Percentiles rank a stretch among this genome's conserved stretches.
Evolutionary conservation across 2,888 invertebrate genomes (phyloP).

Genomic region (Lordiphosa fenestrarum): DNA sequence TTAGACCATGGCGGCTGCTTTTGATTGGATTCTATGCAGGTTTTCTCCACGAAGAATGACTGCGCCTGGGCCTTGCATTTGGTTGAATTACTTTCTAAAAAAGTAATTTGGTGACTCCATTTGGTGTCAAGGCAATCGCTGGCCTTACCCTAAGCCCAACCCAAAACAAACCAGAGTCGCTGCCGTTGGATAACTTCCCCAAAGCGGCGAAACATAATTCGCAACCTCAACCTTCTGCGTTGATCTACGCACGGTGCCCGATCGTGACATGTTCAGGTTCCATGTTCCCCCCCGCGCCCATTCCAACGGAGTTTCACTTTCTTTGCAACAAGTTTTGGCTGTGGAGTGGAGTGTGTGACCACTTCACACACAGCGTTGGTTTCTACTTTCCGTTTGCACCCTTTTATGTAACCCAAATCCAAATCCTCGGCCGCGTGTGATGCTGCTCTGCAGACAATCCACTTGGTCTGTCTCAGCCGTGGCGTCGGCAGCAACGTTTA

Average conservation of each 20-base stretch:
- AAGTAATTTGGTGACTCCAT: slow-evolving; percentile 26
- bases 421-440: slow-evolving; percentile 56
- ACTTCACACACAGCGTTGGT: slow-evolving; percentile 32
- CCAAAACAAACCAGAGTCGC: slow-evolving; percentile 29
- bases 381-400: slow-evolving; percentile 72
- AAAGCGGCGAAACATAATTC: slow-evolving; percentile 24
- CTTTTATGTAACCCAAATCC: slow-evolving; percentile 77
- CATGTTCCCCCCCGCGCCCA: slow-evolving; percentile 41
- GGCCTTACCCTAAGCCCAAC: slow-evolving; percentile 66
- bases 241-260: slow-evolving; percentile 32
- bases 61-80: slow-evolving; percentile 29
- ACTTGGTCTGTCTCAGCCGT: slow-evolving; percentile 33
- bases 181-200: slow-evolving; percentile 23
- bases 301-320: slow-evolving; percentile 72
- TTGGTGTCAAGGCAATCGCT: slow-evolving; percentile 56
- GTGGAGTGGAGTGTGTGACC: slow-evolving; percentile 9
- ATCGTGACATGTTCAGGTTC: slow-evolving; percentile 62
- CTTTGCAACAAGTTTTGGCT: slow-evolving; percentile 69
- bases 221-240: slow-evolving; percentile 67
- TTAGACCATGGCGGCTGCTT: slow-evolving; percentile 24
- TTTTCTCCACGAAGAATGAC: slow-evolving; percentile 25
- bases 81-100: slow-evolving; percentile 54
- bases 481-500: slow-evolving; percentile 39
- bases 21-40: slow-evolving; percentile 21
- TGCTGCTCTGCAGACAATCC: slow-evolving; percentile 39